phyloP scores from a whole-genome alignment of 2,113 vertebrate species.

The Chamaetylas fuelleborni region DNA sequence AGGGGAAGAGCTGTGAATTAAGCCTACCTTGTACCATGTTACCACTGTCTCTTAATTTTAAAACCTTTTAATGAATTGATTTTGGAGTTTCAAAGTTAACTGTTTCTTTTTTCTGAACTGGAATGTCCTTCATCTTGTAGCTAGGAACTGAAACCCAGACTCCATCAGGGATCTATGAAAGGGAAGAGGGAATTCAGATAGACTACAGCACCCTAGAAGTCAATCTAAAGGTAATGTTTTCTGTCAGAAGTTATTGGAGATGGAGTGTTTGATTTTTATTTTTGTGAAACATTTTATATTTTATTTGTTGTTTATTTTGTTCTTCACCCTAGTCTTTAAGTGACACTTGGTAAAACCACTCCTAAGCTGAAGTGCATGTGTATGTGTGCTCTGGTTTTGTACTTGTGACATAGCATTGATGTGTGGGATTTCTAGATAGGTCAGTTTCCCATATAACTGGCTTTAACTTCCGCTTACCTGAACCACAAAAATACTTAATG shows the following conservation, averaged over 20 bases:
- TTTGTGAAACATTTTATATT: neutral
- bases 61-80: neutral
- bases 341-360: neutral
- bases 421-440: neutral
- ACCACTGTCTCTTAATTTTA: neutral
- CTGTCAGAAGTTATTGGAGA: neutral
- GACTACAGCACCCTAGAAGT: conserved; percentile 81
- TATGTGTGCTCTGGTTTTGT: neutral
- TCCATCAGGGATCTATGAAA: conserved; percentile 79
- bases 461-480: neutral
- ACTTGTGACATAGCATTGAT: accelerated
- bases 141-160: conserved; percentile 73
- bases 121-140: conserved; percentile 53
- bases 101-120: neutral
- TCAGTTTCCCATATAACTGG: neutral
- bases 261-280: neutral
- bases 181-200: conserved; percentile 80
- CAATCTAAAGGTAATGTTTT: conserved; percentile 74
- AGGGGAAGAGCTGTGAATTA: neutral
- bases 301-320: neutral
- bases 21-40: neutral
- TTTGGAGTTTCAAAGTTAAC: neutral
- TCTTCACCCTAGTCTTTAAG: neutral
- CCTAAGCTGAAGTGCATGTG: neutral
- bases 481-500: neutral